These are phyloP conservation scores for Acanthurus tractus DNA, from an alignment of 2,797 vertebrate genomes.

Conservation along the genomic window DNA sequence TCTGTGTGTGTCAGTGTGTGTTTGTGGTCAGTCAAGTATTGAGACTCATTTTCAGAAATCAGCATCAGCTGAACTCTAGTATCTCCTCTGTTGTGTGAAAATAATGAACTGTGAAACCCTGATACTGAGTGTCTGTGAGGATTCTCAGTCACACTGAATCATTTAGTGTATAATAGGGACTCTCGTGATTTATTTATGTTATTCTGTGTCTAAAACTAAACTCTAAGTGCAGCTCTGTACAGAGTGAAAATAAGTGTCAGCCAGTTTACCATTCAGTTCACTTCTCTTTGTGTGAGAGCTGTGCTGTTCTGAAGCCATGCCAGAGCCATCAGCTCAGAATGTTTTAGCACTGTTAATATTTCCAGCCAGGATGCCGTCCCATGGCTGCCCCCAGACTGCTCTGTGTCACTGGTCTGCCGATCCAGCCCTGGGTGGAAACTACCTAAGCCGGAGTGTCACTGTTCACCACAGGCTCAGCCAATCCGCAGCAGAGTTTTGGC, in stretches of 20 bases:
- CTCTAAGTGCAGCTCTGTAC: slow-evolving; percentile 20
- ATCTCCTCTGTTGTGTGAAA: slow-evolving; percentile 27
- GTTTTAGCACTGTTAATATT: slow-evolving; percentile 67
- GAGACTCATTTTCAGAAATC: slow-evolving; percentile 17
- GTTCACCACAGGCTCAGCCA: slow-evolving; percentile 66
- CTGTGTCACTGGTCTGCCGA: slow-evolving; percentile 72
- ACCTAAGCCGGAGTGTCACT: slow-evolving; percentile 70
- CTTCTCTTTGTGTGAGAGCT: slow-evolving; percentile 37
- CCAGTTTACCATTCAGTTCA: slow-evolving; percentile 40
- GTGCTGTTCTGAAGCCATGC: slow-evolving; percentile 51
- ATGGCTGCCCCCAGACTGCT: slow-evolving; percentile 66
- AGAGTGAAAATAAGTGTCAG: slow-evolving; percentile 32
- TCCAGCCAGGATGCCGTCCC: slow-evolving; percentile 61
- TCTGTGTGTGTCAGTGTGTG: background rate
- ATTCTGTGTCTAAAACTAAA: slow-evolving; percentile 14
- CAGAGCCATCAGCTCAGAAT: slow-evolving; percentile 59
- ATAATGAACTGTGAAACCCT: slow-evolving; percentile 18
- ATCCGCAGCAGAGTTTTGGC: slow-evolving; percentile 75
- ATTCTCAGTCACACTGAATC: no score
- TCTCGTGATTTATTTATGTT: slow-evolving; percentile 27
- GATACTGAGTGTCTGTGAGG: background rate
- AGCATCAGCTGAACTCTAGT: background rate
- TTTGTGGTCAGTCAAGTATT: background rate
- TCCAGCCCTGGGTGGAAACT: slow-evolving; percentile 57
- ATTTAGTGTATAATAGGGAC: slow-evolving; percentile 13